Percentiles rank a stretch among this genome's conserved stretches.
Evolutionary conservation across 1,140 invertebrate species (phyloP).

Genomic region (Drosophila gunungcola): DNA sequence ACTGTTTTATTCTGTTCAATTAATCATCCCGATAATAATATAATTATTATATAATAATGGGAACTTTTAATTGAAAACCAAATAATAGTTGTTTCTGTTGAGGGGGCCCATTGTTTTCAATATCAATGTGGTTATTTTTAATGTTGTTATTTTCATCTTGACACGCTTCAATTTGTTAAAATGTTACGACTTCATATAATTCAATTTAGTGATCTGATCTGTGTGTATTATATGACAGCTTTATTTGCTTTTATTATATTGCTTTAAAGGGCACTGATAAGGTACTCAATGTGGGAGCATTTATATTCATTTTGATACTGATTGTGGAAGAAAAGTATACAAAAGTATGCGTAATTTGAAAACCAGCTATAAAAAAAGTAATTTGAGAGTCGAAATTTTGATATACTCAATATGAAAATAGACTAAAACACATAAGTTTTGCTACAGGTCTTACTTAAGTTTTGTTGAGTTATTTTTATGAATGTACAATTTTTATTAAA

Average conservation of each 20-base stretch:
- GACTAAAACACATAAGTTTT: no score
- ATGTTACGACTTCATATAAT: slow-evolving; percentile 21
- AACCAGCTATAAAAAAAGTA: no score
- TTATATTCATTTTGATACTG: no score
- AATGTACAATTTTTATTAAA: background rate
- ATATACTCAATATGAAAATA: no score
- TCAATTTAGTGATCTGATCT: slow-evolving; percentile 6
- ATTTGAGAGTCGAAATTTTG: no score
- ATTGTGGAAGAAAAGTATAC: no score
- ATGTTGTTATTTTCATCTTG: slow-evolving; percentile 24
- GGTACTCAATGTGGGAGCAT: background rate
- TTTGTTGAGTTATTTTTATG: background rate
- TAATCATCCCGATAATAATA: background rate
- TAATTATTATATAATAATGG: background rate
- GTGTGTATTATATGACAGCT: slow-evolving; percentile 21
- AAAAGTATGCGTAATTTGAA: no score
- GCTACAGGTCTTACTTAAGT: no score
- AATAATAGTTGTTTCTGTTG: background rate
- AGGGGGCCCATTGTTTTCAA: background rate
- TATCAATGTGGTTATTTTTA: background rate
- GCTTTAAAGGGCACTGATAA: background rate
- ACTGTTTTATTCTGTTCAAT: no score
- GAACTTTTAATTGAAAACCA: background rate
- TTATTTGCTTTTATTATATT: background rate
- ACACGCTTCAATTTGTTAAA: slow-evolving; percentile 35